phyloP scores from a whole-genome alignment of 2,797 vertebrate species.

The Cossypha dichroa region DNA sequence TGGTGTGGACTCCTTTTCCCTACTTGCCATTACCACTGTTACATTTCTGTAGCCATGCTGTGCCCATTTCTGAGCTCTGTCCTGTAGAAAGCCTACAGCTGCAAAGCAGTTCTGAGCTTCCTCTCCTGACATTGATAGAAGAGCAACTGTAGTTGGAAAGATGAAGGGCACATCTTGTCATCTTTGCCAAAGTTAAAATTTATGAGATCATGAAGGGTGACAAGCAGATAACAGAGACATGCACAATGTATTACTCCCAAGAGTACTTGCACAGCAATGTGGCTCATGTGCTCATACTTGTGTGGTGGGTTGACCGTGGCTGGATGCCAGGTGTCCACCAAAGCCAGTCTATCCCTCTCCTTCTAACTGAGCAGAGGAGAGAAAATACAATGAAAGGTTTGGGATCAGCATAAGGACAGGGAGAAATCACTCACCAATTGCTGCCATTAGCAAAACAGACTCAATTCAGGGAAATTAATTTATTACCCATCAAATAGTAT shows the following conservation, averaged over 20 bases:
- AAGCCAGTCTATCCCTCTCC: fast-evolving
- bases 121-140: neutral
- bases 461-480: neutral
- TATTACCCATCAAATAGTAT: neutral
- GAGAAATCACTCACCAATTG: neutral
- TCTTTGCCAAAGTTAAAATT: neutral
- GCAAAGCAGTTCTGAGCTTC: neutral
- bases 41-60: neutral
- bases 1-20: neutral
- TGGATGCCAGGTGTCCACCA: neutral
- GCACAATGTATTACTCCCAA: neutral
- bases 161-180: neutral
- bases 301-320: neutral
- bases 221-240: neutral
- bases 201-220: neutral
- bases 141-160: neutral
- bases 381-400: neutral
- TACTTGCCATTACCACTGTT: neutral
- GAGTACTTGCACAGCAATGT: fast-evolving
- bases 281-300: neutral
- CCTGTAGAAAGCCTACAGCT: neutral
- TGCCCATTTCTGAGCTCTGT: neutral
- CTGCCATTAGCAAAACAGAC: neutral
- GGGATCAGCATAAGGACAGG: neutral
- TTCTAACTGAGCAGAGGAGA: neutral